Conservation (phyloP, 2,888 invertebrate genomes). For the Eustalomyia histrio region DNA sequence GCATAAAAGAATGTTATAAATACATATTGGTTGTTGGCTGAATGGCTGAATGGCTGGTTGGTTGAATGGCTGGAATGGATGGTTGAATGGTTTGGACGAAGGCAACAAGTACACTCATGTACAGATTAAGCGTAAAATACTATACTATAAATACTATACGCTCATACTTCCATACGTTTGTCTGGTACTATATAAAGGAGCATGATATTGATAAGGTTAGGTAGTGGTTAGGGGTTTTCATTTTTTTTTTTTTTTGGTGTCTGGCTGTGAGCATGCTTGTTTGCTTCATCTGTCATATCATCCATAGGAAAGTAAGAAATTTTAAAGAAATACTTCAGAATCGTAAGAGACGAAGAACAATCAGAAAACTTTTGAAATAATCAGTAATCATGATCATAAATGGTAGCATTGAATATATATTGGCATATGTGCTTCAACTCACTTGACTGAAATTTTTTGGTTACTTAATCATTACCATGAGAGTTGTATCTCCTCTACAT, state of each 20-base stretch:
- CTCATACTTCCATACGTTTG: slow-evolving; percentile 5
- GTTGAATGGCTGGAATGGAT: slow-evolving; percentile 36
- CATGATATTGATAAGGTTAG: slow-evolving; percentile 64
- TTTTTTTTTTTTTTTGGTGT: slow-evolving; percentile 58
- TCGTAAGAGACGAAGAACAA: neutral
- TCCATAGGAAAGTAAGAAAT: slow-evolving; percentile 66
- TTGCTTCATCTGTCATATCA: slow-evolving; percentile 77
- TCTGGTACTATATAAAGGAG: slow-evolving; percentile 46
- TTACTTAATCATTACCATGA: slow-evolving; percentile 58
- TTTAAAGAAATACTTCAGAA: slow-evolving; percentile 3
- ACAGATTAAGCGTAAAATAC: slow-evolving; percentile 63
- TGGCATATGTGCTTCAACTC: slow-evolving; percentile 71
- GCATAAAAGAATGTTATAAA: slow-evolving; percentile 54
- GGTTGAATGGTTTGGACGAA: slow-evolving; percentile 31
- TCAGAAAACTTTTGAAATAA: slow-evolving; percentile 53
- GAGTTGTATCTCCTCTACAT: neutral
- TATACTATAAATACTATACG: slow-evolving; percentile 47
- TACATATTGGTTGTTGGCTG: slow-evolving; percentile 39
- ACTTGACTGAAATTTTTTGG: slow-evolving; percentile 50
- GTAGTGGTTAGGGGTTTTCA: slow-evolving; percentile 26
- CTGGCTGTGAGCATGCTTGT: slow-evolving; percentile 73
- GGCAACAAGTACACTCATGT: slow-evolving; percentile 61
- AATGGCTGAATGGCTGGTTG: slow-evolving; percentile 15
- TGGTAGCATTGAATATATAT: slow-evolving; percentile 77
- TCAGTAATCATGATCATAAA: slow-evolving; percentile 77